Conservation (phyloP, 2,113 vertebrate species). For the Ochotona curzoniae region DNA sequence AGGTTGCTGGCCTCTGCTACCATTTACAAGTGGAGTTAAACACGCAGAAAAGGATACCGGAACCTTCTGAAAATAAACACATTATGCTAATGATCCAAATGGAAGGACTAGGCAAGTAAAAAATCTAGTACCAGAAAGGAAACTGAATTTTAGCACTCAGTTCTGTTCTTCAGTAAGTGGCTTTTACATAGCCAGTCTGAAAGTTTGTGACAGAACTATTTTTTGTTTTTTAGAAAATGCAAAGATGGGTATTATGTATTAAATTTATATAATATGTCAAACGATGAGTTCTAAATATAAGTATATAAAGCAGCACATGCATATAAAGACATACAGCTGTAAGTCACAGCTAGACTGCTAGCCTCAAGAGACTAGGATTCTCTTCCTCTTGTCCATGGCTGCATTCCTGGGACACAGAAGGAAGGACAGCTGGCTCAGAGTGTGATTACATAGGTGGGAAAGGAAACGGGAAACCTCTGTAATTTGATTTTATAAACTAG, state of each 20-base stretch:
- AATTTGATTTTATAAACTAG: constrained; percentile 30
- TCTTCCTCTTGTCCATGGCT: not conserved
- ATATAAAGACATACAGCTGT: not conserved
- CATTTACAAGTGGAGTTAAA: constrained; percentile 1
- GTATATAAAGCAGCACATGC: not conserved
- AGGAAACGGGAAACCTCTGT: not conserved
- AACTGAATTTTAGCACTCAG: not conserved
- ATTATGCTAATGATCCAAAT: constrained; percentile 22
- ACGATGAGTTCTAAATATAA: not conserved
- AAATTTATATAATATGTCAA: not conserved
- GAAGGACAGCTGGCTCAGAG: not conserved
- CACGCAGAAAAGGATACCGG: not conserved
- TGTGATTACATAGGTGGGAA: not conserved
- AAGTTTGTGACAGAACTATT: not conserved
- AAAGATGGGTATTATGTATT: not conserved
- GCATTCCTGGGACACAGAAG: not conserved
- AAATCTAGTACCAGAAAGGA: constrained; percentile 17
- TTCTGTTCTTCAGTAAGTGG: not conserved
- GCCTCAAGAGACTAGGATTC: not conserved
- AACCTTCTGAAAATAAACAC: constrained; percentile 4
- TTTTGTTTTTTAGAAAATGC: not conserved
- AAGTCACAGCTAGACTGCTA: not conserved
- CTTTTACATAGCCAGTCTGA: not conserved
- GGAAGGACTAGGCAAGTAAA: constrained; percentile 22
- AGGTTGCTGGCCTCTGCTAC: not conserved